A percentile compares a stretch with the other conserved stretches of the same genome.
Evolutionary conservation across 92 coral and sea anemone species (phyloP).

Genomic region (Micromussa lordhowensis): DNA sequence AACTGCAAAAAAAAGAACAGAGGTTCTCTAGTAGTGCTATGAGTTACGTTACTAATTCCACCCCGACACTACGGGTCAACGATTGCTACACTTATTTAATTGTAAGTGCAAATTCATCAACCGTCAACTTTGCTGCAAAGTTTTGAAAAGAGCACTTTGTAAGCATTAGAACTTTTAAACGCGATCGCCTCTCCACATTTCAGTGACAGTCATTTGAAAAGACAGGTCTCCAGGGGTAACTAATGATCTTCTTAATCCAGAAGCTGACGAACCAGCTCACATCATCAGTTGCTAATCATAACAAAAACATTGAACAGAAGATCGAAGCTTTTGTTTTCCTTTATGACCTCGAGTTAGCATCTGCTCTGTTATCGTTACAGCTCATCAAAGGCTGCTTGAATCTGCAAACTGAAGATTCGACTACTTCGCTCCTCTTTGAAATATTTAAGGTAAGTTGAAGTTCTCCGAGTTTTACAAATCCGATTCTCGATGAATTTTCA

Average conservation of each 20-base stretch:
- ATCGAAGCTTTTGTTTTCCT: slow-evolving; percentile 23
- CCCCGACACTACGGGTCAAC: slow-evolving; percentile 18
- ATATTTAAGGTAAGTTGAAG: slow-evolving; percentile 27
- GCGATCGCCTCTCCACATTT: neutral
- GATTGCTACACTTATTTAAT: neutral
- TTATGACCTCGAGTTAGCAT: slow-evolving; percentile 38
- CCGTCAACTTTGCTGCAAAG: neutral
- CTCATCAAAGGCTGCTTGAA: slow-evolving; percentile 7
- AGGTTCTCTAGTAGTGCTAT: neutral
- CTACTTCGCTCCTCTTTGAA: slow-evolving; percentile 6
- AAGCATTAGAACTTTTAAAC: neutral
- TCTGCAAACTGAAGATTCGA: slow-evolving; percentile 6
- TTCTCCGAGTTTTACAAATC: neutral
- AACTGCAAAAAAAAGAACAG: slow-evolving; percentile 12
- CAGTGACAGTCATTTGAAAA: neutral
- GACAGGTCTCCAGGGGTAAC: neutral
- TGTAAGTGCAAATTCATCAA: neutral
- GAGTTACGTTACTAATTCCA: slow-evolving; percentile 11
- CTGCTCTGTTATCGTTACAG: slow-evolving; percentile 18
- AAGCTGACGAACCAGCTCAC: neutral
- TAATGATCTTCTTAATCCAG: slow-evolving; percentile 14
- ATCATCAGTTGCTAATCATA: slow-evolving; percentile 34
- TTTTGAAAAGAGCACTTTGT: neutral
- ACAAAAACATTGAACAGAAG: slow-evolving; percentile 32
- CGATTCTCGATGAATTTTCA: neutral